Base-by-base conservation (phyloP, 2,888 invertebrate genomes). In the Thumatha senex region DNA sequence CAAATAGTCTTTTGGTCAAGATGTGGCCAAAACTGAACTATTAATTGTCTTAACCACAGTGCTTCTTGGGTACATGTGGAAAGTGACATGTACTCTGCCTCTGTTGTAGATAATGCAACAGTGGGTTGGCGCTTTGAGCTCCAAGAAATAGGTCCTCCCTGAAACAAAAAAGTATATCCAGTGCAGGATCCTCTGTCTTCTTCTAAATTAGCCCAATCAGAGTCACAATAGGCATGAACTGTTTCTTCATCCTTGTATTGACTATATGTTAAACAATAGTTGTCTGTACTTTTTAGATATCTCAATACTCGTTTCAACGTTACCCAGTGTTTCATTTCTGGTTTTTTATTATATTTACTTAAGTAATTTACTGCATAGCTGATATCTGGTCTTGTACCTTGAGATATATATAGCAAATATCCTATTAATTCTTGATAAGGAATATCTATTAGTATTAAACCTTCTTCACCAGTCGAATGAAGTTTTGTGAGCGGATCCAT, bases 61-160 rank as follows among this genome's bases (percentile, higher is more conserved):
- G 40, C 30, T 29, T 40, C 40, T 40, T 40, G 29, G 29, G 14
- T 49, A 1, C 53, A 48, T 0, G 57, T n/a, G 0, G 63, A 43
- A 3, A 69, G 3, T 5, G 65, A 14, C 65, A 71, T 68, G 15
- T 67, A 66, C 38, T 70, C 65, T n/a, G 64, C 59, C 11, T 56
- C 54, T 0, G 49, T 56, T 7, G 38, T 51, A 0, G 51, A 55
- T 0, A 55, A 29, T 1, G 51, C 46, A 13, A 57, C 34, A 0
- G 61, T 56, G 1, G 33, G 57, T 38, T 72, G 67, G 1, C 53
- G 54, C 35, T 45, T 56, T 9, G 71, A 72, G 7, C 41, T 48
- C 72, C 72, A 76, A n/a, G 48, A 40, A 14, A 72, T 65, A 7
- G 64, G 39, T 18, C 60, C 70, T 48, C 66, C 67, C 55, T 72